A percentile compares a stretch with the other conserved stretches of the same genome.
Evolutionary conservation across 1,140 invertebrate species (phyloP).

Genomic region (Scaptomyza pallida): DNA sequence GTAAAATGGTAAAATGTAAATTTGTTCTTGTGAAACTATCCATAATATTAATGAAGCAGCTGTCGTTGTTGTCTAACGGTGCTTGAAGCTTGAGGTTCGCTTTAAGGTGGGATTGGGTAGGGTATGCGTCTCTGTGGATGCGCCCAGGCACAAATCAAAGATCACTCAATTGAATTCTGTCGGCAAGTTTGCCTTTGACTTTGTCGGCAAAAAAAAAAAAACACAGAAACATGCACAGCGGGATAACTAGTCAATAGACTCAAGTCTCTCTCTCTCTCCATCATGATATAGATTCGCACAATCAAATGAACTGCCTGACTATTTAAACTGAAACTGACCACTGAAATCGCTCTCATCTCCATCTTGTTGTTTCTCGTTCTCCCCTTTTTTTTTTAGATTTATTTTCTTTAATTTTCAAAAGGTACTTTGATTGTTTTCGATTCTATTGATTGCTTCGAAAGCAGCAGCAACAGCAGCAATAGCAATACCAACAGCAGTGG

Average conservation of each 20-base stretch:
- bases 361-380: constrained; percentile 5
- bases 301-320: constrained; percentile 54
- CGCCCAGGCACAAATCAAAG: constrained; percentile 43
- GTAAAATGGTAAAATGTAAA: constrained; percentile 71
- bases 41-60: constrained; percentile 75
- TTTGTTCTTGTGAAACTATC: constrained; percentile 54
- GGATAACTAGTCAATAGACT: constrained; percentile 40
- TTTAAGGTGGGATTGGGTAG: constrained; percentile 2
- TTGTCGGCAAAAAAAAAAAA: constrained; percentile 58
- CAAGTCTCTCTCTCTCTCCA: neutral
- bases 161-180: constrained; percentile 70
- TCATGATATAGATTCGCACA: constrained; percentile 55
- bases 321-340: constrained; percentile 64
- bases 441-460: constrained; percentile 59
- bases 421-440: constrained; percentile 56
- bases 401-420: constrained; percentile 21
- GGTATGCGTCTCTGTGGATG: constrained; percentile 16
- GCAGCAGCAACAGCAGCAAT: neutral
- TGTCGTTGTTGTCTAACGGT: constrained; percentile 62
- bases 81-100: constrained; percentile 17
- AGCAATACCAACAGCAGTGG: constrained; percentile 54
- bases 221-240: constrained; percentile 59
- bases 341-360: constrained; percentile 16
- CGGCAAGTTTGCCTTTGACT: constrained; percentile 71
- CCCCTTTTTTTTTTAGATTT: constrained; percentile 12